phyloP scores from a whole-genome alignment of 2,113 vertebrate species.

The Psittacula cyanocephala region DNA sequence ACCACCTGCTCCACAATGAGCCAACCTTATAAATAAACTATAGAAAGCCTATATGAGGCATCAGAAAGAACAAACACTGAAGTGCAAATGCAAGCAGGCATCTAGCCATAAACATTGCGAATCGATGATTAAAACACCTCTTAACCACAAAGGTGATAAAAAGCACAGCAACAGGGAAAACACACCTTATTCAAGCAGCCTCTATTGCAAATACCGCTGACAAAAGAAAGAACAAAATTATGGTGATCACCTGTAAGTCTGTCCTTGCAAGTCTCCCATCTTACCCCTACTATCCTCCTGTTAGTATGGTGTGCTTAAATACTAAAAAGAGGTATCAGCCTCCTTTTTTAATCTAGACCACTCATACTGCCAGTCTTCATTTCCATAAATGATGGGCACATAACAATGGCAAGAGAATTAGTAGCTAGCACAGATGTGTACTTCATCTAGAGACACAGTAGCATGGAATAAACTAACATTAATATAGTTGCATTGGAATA shows the following conservation, averaged over 20 bases:
- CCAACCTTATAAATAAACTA: slow-evolving; percentile 66
- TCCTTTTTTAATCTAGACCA: neutral
- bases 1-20: slow-evolving; percentile 60
- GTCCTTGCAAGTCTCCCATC: neutral
- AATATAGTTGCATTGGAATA: neutral
- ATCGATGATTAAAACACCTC: slow-evolving; percentile 20
- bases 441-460: neutral
- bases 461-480: neutral
- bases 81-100: slow-evolving; percentile 47
- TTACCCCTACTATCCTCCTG: neutral
- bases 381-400: neutral
- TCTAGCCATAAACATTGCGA: slow-evolving; percentile 46
- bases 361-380: neutral
- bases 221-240: neutral
- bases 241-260: neutral
- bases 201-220: neutral
- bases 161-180: neutral
- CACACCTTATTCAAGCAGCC: neutral
- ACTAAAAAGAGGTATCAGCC: neutral
- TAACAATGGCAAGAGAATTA: neutral
- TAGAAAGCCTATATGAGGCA: slow-evolving; percentile 45
- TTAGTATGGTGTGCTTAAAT: neutral
- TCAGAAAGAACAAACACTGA: slow-evolving; percentile 51
- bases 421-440: neutral
- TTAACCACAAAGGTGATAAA: slow-evolving; percentile 41